Conservation (phyloP, 1,140 invertebrate species). For the Trachymyrmex septentrionalis region DNA sequence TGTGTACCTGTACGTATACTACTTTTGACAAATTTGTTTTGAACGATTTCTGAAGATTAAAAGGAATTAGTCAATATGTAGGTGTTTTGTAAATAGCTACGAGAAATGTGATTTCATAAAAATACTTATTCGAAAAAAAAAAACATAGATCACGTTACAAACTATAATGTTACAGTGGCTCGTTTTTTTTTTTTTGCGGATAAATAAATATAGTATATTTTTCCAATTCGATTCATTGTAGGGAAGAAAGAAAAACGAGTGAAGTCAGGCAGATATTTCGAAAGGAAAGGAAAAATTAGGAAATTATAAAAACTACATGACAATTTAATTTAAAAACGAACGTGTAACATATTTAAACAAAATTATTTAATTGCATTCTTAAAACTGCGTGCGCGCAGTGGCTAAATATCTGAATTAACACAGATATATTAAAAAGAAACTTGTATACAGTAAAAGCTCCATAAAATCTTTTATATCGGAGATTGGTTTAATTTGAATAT, state of each 20-base stretch:
- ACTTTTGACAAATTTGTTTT: not conserved
- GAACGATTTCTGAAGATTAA: constrained; percentile 16
- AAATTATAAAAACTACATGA: not conserved
- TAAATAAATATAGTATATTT: not conserved
- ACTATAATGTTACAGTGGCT: too few species aligned
- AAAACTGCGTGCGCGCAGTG: not conserved
- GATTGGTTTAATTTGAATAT: not conserved
- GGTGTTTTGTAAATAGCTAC: not conserved
- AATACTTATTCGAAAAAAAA: too few species aligned
- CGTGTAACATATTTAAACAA: too few species aligned
- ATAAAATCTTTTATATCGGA: not conserved
- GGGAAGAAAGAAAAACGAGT: not conserved
- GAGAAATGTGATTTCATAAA: not conserved
- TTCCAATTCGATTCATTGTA: not conserved
- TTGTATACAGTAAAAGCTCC: not conserved
- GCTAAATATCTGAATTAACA: not conserved
- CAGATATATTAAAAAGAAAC: not conserved
- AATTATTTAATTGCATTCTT: not conserved
- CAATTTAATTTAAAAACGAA: not conserved
- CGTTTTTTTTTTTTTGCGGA: too few species aligned
- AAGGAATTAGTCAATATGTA: not conserved
- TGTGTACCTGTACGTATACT: constrained; percentile 24
- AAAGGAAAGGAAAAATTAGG: not conserved
- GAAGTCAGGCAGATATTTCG: not conserved
- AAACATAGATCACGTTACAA: too few species aligned